A percentile compares a stretch with the other conserved stretches of the same genome.
phyloP scores from a whole-genome alignment of 2,797 vertebrate genomes.

The Pristis pectinata region DNA sequence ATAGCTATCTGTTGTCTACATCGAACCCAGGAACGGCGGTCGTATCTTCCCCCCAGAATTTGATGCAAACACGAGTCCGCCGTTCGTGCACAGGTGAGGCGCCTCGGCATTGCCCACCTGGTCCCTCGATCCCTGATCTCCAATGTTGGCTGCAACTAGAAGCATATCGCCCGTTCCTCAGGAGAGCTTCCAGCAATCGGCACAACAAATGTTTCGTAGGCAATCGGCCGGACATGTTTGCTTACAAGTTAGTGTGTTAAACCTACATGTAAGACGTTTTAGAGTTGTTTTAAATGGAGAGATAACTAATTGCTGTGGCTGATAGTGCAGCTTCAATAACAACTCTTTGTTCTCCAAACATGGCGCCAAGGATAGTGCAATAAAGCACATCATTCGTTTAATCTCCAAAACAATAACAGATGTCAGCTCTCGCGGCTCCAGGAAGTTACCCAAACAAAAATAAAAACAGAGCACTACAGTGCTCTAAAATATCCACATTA shows the following conservation, averaged over 20 bases:
- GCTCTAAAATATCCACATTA: background rate
- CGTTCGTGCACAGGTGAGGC: background rate
- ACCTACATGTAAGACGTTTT: background rate
- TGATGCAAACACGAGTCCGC: background rate
- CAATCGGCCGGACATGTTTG: background rate
- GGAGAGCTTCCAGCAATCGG: background rate
- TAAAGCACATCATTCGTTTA: background rate
- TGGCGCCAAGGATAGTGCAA: background rate
- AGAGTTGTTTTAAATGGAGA: background rate
- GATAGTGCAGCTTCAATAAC: background rate
- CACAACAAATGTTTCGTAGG: background rate
- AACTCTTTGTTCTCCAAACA: constrained; percentile 6
- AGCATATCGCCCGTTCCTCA: background rate
- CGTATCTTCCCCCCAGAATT: too few relatives aligned
- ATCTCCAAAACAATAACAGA: constrained; percentile 13
- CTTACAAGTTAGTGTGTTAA: too few relatives aligned
- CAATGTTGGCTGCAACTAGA: background rate
- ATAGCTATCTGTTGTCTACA: background rate
- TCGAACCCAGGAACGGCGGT: background rate
- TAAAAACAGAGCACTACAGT: background rate
- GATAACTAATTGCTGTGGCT: too few relatives aligned
- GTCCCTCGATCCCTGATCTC: background rate
- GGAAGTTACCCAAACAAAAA: background rate
- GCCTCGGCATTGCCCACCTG: background rate
- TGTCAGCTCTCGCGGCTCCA: background rate